phyloP scores from a whole-genome alignment of 2,113 vertebrate genomes.

The Monarcha castaneiventris region DNA sequence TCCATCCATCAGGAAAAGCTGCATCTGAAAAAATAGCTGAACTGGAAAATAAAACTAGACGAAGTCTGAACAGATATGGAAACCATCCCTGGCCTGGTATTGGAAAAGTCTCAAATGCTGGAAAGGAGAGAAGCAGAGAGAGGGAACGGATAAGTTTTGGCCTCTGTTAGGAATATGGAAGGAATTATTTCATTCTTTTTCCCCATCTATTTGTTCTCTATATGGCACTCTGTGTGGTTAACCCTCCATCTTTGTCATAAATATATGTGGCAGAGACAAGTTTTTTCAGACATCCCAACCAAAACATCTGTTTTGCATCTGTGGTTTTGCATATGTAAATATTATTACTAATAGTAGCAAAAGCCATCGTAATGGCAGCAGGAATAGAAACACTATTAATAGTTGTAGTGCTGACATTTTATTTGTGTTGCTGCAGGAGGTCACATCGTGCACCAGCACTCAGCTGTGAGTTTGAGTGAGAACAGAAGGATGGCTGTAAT shows the following conservation, averaged over 20 bases:
- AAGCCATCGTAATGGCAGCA: constrained; percentile 34
- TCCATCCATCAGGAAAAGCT: constrained; percentile 40
- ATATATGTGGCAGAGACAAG: constrained; percentile 34
- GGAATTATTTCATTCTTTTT: constrained; percentile 59
- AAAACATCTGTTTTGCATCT: constrained; percentile 62
- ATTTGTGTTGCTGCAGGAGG: constrained; percentile 44
- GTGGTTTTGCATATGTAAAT: constrained; percentile 68
- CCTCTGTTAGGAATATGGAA: constrained; percentile 45
- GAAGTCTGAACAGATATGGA: constrained; percentile 56
- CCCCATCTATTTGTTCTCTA: constrained; percentile 39
- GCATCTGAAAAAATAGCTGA: constrained; percentile 62
- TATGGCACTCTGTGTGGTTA: constrained; percentile 47
- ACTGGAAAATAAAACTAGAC: constrained; percentile 68
- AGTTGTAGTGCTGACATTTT: constrained; percentile 8
- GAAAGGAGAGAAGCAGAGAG: constrained; percentile 46
- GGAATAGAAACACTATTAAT: constrained; percentile 65
- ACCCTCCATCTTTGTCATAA: constrained; percentile 37
- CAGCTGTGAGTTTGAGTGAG: not conserved
- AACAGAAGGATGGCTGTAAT: not conserved
- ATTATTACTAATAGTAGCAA: constrained; percentile 65
- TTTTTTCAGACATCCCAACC: constrained; percentile 34
- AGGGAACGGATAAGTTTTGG: constrained; percentile 24
- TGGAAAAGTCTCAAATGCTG: constrained; percentile 29
- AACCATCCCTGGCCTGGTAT: constrained; percentile 45
- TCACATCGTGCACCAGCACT: not conserved